These are phyloP conservation scores for Noctua pronuba DNA, from an alignment of 2,888 invertebrate genomes.

Conservation along the genomic window DNA sequence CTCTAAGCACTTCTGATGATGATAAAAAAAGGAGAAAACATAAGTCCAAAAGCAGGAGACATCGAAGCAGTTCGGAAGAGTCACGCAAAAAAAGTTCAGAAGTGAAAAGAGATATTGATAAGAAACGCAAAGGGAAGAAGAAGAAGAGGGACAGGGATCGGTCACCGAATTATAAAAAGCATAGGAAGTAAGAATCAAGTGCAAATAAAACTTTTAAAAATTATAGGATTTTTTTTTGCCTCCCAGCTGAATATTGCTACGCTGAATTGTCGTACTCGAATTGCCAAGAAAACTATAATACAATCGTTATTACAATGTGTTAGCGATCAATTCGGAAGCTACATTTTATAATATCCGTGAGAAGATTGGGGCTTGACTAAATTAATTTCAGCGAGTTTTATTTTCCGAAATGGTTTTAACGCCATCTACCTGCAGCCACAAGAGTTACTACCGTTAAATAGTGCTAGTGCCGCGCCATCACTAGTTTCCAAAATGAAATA, in stretches of 20 bases:
- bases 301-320: not conserved
- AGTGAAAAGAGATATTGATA: slow-evolving; percentile 88
- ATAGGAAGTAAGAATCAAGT: slow-evolving; percentile 82
- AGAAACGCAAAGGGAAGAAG: slow-evolving; percentile 90
- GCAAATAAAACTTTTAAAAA: slow-evolving; percentile 50
- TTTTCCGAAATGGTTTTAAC: not conserved
- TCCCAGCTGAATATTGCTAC: not conserved
- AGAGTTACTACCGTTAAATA: too few relatives aligned
- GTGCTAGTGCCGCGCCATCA: not conserved
- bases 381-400: not conserved
- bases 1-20: slow-evolving; percentile 76
- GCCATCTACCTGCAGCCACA: not conserved
- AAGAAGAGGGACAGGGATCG: slow-evolving; percentile 89
- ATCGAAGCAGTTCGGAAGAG: slow-evolving; percentile 74
- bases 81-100: slow-evolving; percentile 81
- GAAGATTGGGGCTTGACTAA: not conserved
- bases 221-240: not conserved
- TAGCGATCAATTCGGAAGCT: not conserved
- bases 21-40: slow-evolving; percentile 67
- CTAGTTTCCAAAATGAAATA: not conserved
- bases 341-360: not conserved
- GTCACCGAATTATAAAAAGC: slow-evolving; percentile 87
- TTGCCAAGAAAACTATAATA: not conserved
- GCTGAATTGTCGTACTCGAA: not conserved
- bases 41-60: slow-evolving; percentile 68